Conservation (phyloP, 2,888 invertebrate species). For the Nematopogon swammerdamellus region DNA sequence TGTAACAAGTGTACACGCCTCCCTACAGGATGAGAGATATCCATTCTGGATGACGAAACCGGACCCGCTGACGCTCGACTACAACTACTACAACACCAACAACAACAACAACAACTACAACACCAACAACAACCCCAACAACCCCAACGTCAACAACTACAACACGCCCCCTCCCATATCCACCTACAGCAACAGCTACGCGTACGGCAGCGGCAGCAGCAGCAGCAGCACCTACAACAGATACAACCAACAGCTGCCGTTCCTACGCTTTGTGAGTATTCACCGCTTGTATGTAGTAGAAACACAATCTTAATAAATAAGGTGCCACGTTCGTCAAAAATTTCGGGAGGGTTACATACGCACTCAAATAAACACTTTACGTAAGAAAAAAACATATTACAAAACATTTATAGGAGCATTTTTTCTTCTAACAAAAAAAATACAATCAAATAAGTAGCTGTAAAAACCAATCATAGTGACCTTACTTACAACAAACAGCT, state of each 20-base stretch:
- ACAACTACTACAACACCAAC: slow-evolving; percentile 8
- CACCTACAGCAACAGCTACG: slow-evolving; percentile 23
- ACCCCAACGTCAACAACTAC: slow-evolving; percentile 27
- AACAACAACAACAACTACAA: slow-evolving; percentile 16
- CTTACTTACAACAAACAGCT: too few relatives aligned
- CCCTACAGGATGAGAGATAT: slow-evolving; percentile 67
- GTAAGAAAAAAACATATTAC: too few relatives aligned
- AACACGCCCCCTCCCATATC: slow-evolving; percentile 21
- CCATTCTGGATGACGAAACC: slow-evolving; percentile 77
- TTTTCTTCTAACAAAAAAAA: too few relatives aligned
- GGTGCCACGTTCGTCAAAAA: too few relatives aligned
- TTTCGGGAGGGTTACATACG: too few relatives aligned
- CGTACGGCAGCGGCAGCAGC: too few relatives aligned
- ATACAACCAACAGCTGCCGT: slow-evolving; percentile 60
- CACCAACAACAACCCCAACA: slow-evolving; percentile 14
- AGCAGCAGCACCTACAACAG: slow-evolving; percentile 20
- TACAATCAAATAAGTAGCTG: too few relatives aligned
- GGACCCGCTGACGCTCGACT: slow-evolving; percentile 45
- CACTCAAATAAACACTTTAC: too few relatives aligned
- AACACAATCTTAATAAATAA: too few relatives aligned
- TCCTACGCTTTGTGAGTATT: slow-evolving; percentile 66
- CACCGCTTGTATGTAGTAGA: not conserved
- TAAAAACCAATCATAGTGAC: too few relatives aligned
- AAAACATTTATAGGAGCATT: too few relatives aligned
- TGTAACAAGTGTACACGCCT: too few relatives aligned